Conservation (phyloP, 2,888 invertebrate genomes). For the Amphipyra tragopoginis region DNA sequence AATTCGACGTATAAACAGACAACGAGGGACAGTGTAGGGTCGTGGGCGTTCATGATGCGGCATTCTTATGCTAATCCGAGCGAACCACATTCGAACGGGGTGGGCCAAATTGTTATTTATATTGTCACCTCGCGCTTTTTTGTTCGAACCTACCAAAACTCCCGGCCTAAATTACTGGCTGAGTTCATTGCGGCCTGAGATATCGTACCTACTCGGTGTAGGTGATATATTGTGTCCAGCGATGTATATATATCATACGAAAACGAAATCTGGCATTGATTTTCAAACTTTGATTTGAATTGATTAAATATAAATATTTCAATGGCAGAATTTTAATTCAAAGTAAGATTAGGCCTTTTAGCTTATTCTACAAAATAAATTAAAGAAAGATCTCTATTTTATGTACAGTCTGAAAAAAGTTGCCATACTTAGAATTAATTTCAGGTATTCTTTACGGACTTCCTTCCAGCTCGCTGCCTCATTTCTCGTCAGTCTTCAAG, state of each 20-base stretch:
- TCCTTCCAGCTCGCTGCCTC: slow-evolving; percentile 16
- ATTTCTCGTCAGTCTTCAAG: slow-evolving; percentile 42
- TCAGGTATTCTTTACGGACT: slow-evolving; percentile 15
- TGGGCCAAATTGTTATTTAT: slow-evolving; percentile 90
- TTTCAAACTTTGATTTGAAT: neutral
- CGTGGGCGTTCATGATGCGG: slow-evolving; percentile 87
- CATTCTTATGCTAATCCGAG: slow-evolving; percentile 89
- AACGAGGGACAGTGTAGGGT: slow-evolving; percentile 80
- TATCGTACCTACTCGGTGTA: slow-evolving; percentile 19
- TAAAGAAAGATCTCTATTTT: too few relatives aligned
- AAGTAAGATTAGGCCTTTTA: neutral
- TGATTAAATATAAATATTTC: neutral
- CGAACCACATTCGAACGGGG: slow-evolving; percentile 86
- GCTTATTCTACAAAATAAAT: neutral
- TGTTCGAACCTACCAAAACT: slow-evolving; percentile 76
- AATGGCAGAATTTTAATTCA: too few relatives aligned
- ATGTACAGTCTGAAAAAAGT: neutral
- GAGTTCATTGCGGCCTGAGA: slow-evolving; percentile 70
- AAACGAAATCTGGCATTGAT: slow-evolving; percentile 2
- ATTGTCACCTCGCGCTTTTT: slow-evolving; percentile 88
- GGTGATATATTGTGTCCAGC: slow-evolving; percentile 30
- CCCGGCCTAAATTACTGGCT: slow-evolving; percentile 75
- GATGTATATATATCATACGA: slow-evolving; percentile 2
- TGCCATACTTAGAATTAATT: slow-evolving; percentile 5
- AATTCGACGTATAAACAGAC: slow-evolving; percentile 88